phyloP scores from a whole-genome alignment of 1,140 invertebrate genomes.

The Drosophila arawakana region DNA sequence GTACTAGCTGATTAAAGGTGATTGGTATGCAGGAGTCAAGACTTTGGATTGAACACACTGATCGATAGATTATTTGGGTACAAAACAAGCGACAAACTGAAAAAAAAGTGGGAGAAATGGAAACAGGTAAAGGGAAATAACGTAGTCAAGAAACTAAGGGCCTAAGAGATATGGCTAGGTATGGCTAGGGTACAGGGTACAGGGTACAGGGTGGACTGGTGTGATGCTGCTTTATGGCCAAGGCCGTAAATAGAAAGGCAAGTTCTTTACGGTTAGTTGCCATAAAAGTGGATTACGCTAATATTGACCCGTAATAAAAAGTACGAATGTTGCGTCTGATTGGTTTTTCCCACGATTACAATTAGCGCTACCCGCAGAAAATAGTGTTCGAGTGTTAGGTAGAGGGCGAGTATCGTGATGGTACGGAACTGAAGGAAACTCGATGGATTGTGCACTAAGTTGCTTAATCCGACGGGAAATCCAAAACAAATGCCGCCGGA shows the following conservation, averaged over 20 bases:
- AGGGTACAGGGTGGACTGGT: neutral
- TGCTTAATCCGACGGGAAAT: constrained; percentile 81
- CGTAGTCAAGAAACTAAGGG: no score
- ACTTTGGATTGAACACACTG: neutral
- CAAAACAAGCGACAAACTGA: neutral
- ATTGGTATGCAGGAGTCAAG: constrained; percentile 13
- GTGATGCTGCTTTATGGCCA: neutral
- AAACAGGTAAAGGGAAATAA: neutral
- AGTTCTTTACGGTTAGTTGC: constrained; percentile 69
- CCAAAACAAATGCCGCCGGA: constrained; percentile 72
- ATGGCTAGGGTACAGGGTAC: neutral
- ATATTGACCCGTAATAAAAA: constrained; percentile 72
- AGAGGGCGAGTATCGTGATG: no score
- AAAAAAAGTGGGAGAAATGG: neutral
- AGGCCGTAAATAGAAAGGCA: constrained; percentile 62
- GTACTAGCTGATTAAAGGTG: constrained; percentile 19
- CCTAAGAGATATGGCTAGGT: neutral
- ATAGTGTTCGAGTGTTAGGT: no score
- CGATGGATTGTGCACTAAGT: constrained; percentile 72
- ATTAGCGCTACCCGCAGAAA: constrained; percentile 54
- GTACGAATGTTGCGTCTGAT: constrained; percentile 72
- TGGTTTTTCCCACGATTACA: constrained; percentile 80
- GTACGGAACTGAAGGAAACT: constrained; percentile 59
- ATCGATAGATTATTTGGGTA: neutral
- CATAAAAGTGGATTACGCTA: constrained; percentile 73